Conservation (phyloP, 2,113 vertebrate genomes). For the Hippopotamus amphibius region DNA sequence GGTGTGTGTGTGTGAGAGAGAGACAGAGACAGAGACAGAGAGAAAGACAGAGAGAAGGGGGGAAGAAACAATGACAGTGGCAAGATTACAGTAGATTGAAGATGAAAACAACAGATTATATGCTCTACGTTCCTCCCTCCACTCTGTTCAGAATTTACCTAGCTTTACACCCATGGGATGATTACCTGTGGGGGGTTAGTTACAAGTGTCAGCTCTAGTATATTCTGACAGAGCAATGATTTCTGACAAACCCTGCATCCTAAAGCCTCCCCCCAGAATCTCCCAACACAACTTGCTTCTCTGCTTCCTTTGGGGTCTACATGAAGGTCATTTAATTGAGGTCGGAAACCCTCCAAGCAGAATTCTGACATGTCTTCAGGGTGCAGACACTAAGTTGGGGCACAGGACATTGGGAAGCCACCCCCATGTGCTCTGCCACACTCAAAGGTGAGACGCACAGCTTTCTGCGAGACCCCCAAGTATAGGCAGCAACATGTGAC, state of each 20-base stretch:
- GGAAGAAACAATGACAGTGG: background rate
- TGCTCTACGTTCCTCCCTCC: background rate
- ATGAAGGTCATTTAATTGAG: background rate
- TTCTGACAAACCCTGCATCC: background rate
- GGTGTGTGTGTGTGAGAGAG: fast-evolving
- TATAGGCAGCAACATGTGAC: background rate
- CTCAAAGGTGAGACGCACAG: background rate
- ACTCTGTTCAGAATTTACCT: background rate
- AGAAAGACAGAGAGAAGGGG: fast-evolving
- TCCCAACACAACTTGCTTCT: background rate
- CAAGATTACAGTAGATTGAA: background rate
- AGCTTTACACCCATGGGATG: background rate
- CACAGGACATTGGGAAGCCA: too few species aligned
- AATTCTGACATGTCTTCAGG: background rate
- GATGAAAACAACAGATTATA: background rate
- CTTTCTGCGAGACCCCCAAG: background rate
- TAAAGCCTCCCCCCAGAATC: background rate
- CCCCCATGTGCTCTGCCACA: background rate
- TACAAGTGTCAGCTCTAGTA: background rate
- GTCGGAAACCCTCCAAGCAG: background rate
- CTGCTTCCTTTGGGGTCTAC: background rate
- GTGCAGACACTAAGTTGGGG: background rate
- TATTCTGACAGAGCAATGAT: background rate
- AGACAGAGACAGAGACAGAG: fast-evolving
- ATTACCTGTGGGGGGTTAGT: too few species aligned